A percentile compares a stretch with the other conserved stretches of the same genome.
These are phyloP conservation scores for Cepaea hortensis DNA, from an alignment of 2,888 invertebrate genomes.

Conservation along the genomic window DNA sequence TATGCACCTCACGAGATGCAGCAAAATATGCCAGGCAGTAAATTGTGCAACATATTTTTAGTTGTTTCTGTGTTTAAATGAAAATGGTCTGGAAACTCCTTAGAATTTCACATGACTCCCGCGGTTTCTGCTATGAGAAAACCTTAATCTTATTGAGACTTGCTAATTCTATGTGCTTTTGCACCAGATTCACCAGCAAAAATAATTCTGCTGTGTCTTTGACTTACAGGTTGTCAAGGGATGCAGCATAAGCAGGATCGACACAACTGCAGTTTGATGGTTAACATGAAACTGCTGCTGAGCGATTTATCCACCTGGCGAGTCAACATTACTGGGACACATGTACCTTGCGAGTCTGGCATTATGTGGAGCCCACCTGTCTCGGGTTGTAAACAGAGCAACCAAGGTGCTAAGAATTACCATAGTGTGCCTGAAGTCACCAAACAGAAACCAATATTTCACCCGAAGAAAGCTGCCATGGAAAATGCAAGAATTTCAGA, in stretches of 20 bases:
- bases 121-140: no score
- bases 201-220: neutral
- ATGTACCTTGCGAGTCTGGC: slow-evolving; percentile 59
- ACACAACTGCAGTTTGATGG: slow-evolving; percentile 70
- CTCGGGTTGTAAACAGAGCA: neutral
- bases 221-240: slow-evolving; percentile 63
- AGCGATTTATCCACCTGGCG: slow-evolving; percentile 69
- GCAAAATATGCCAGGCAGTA: no score
- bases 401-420: neutral
- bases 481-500: neutral
- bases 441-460: neutral
- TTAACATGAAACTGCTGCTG: slow-evolving; percentile 69
- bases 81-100: no score
- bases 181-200: neutral
- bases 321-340: slow-evolving; percentile 68
- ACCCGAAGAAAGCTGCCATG: neutral
- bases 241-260: slow-evolving; percentile 70
- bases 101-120: no score
- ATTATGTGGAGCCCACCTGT: slow-evolving; percentile 62
- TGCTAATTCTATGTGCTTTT: neutral
- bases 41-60: no score
- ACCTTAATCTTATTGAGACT: neutral
- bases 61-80: no score
- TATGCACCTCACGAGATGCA: no score
- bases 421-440: neutral